Evolutionary conservation across 1,140 invertebrate genomes (phyloP).

Genomic region (Drosophila subobscura): DNA sequence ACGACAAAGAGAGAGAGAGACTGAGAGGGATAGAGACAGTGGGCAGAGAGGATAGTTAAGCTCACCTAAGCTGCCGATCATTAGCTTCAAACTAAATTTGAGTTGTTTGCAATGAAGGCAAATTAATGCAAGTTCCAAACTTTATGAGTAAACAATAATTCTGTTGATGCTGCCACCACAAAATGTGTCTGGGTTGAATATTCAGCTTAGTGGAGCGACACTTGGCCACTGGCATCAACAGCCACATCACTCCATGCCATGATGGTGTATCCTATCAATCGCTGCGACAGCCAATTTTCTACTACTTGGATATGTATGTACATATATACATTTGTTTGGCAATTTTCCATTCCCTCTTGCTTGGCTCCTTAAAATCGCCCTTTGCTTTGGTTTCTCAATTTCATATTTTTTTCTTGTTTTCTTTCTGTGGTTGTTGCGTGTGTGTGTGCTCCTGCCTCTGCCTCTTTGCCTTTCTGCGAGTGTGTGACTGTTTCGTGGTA

Average conservation of each 20-base stretch:
- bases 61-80: too few species aligned
- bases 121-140: too few species aligned
- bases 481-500: slow-evolving; percentile 26
- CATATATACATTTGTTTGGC: slow-evolving; percentile 69
- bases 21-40: too few species aligned
- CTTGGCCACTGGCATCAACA: not conserved
- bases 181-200: too few species aligned
- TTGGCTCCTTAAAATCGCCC: slow-evolving; percentile 62
- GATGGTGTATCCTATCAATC: slow-evolving; percentile 23
- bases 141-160: too few species aligned
- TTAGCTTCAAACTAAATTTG: too few species aligned
- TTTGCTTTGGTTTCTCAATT: slow-evolving; percentile 18
- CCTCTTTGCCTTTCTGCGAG: slow-evolving; percentile 9
- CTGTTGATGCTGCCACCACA: too few species aligned
- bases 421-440: slow-evolving; percentile 3
- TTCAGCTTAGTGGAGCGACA: too few species aligned
- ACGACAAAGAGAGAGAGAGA: too few species aligned
- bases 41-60: too few species aligned
- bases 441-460: not conserved
- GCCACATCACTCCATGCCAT: not conserved
- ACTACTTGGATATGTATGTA: slow-evolving; percentile 16
- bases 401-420: too few species aligned
- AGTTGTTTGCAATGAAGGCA: too few species aligned
- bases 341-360: slow-evolving; percentile 57
- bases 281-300: slow-evolving; percentile 4